phyloP scores from a whole-genome alignment of 2,888 invertebrate species.

The Drosophila neonasuta region DNA sequence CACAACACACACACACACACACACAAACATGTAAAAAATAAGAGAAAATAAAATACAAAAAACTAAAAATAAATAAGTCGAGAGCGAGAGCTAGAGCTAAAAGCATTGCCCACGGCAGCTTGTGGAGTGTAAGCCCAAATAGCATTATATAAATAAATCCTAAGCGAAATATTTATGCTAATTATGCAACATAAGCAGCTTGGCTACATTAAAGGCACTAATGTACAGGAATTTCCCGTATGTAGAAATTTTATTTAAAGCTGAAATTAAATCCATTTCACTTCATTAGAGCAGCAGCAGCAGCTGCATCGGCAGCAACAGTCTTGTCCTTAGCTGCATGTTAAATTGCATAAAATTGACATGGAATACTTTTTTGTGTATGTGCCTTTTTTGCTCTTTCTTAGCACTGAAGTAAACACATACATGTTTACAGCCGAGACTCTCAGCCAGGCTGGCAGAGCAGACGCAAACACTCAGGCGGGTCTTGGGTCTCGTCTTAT shows the following conservation, averaged over 20 bases:
- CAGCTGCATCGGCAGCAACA: background rate
- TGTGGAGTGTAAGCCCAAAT: slow-evolving; percentile 35
- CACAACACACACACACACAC: slow-evolving; percentile 8
- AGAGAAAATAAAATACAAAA: slow-evolving; percentile 3
- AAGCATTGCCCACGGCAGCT: slow-evolving; percentile 29
- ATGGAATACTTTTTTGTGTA: slow-evolving; percentile 40
- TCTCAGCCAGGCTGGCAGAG: slow-evolving; percentile 7
- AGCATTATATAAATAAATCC: slow-evolving; percentile 50
- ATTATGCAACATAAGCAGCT: slow-evolving; percentile 44
- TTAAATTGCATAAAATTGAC: slow-evolving; percentile 50
- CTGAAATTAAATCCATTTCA: slow-evolving; percentile 46
- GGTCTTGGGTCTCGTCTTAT: slow-evolving; percentile 22
- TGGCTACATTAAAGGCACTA: slow-evolving; percentile 12
- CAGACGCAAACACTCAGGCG: slow-evolving; percentile 36
- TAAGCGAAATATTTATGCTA: slow-evolving; percentile 56
- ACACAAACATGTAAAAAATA: slow-evolving; percentile 8
- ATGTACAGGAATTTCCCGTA: background rate
- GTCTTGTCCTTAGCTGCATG: background rate
- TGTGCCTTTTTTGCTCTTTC: slow-evolving; percentile 41
- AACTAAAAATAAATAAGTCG: slow-evolving; percentile 48
- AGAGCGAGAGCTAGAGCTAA: slow-evolving; percentile 17
- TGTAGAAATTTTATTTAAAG: slow-evolving; percentile 19
- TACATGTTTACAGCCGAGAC: slow-evolving; percentile 65
- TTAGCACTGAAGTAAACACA: slow-evolving; percentile 70
- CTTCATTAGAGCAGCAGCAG: slow-evolving; percentile 34